Percentiles rank a stretch among this genome's conserved stretches.
These are phyloP conservation scores for Cephus runcator DNA, from an alignment of 2,888 invertebrate genomes.

Conservation along the genomic window DNA sequence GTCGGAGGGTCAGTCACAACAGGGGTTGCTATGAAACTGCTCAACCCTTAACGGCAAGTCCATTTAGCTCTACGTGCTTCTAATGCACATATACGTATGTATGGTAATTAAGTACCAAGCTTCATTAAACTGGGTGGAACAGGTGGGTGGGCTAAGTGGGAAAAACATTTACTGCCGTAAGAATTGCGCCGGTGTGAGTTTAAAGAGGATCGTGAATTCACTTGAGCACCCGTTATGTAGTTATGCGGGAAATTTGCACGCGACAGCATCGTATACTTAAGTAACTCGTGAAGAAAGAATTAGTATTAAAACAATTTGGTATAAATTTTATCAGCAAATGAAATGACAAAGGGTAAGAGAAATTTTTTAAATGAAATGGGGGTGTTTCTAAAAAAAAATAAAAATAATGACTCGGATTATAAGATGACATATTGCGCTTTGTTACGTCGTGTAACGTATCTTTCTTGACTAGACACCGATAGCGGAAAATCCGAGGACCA, in stretches of 20 bases:
- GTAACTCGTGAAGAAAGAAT: not conserved
- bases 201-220: not conserved
- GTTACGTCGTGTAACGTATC: no score
- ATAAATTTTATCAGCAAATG: no score
- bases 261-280: not conserved
- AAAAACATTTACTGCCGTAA: not conserved
- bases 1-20: not conserved
- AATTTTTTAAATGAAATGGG: not conserved
- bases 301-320: no score
- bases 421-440: not conserved
- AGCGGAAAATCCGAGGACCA: no score
- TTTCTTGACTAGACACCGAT: no score
- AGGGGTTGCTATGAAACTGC: not conserved
- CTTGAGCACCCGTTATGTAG: not conserved
- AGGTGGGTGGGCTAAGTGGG: not conserved
- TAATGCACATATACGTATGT: not conserved
- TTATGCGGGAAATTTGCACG: not conserved
- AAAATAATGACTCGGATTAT: not conserved
- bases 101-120: not conserved
- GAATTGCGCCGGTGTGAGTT: not conserved
- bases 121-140: conserved; percentile 5
- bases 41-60: not conserved
- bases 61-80: not conserved
- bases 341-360: not conserved
- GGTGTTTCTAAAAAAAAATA: not conserved